phyloP scores from a whole-genome alignment of 2,797 vertebrate genomes.

The Hapalemur alaotrensis region DNA sequence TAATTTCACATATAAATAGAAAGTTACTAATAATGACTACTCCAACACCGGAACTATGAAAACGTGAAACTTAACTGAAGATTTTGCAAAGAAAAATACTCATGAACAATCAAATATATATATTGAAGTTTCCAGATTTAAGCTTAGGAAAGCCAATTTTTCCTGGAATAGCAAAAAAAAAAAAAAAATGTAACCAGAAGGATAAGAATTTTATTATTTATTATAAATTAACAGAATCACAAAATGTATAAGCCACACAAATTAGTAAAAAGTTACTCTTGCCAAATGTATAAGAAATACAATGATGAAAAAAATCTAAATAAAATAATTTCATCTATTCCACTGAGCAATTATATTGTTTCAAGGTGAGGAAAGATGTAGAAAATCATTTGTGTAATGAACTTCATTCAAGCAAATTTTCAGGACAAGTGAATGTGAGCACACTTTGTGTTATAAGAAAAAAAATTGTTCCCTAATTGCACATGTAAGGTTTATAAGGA shows the following conservation, averaged over 20 bases:
- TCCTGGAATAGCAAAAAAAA: not conserved
- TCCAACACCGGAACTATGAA: not conserved
- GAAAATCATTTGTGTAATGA: slow-evolving; percentile 46
- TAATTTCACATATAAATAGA: not conserved
- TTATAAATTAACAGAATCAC: not conserved
- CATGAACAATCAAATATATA: not conserved
- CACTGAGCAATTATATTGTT: slow-evolving; percentile 4
- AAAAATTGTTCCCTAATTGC: not conserved
- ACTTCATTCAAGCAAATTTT: slow-evolving; percentile 41
- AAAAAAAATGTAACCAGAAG: not conserved
- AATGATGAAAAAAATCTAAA: slow-evolving; percentile 18
- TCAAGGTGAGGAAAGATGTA: slow-evolving; percentile 26
- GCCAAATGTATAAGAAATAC: not conserved
- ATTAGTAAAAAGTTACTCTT: slow-evolving; percentile 6
- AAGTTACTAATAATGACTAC: not conserved
- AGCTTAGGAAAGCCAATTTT: not conserved
- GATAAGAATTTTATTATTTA: not conserved
- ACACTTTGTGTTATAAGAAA: not conserved
- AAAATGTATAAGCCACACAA: not conserved
- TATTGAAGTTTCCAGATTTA: not conserved
- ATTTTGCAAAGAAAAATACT: not conserved
- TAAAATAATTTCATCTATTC: slow-evolving; percentile 8
- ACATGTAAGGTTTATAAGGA: not conserved
- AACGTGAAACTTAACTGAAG: not conserved
- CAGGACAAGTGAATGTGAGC: not conserved